Percentiles rank a stretch among this genome's conserved stretches.
Conservation (phyloP, 2,888 invertebrate genomes). For the Coelinius sp. region DNA sequence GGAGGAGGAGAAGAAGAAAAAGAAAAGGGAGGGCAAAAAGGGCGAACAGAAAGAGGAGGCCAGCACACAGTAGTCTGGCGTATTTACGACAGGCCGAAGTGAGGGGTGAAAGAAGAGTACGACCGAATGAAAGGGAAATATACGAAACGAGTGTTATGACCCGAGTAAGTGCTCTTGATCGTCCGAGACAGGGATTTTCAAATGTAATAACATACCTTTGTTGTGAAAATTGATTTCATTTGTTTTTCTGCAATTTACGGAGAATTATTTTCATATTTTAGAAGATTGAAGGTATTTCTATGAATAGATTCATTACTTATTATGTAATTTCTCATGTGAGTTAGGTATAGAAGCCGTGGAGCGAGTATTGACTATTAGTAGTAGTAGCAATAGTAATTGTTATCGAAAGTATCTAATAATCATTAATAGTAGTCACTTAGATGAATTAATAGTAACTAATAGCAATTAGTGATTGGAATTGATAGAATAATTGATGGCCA, state of each 20-base stretch:
- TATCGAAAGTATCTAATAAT: too few relatives aligned
- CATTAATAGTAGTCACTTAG: too few relatives aligned
- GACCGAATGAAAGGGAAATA: slow-evolving; percentile 57
- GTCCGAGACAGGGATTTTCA: slow-evolving; percentile 41
- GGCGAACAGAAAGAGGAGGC: slow-evolving; percentile 24
- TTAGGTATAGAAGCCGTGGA: too few relatives aligned
- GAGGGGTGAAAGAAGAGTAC: slow-evolving; percentile 42
- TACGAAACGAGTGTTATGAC: slow-evolving; percentile 63
- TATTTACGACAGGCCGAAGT: slow-evolving; percentile 63
- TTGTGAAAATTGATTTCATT: not conserved
- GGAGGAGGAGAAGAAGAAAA: not conserved
- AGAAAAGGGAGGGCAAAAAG: slow-evolving; percentile 5
- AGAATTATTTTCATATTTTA: too few relatives aligned
- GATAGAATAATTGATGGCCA: too few relatives aligned
- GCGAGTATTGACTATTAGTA: too few relatives aligned
- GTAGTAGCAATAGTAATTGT: too few relatives aligned
- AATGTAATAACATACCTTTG: slow-evolving; percentile 34
- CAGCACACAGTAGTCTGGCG: slow-evolving; percentile 49
- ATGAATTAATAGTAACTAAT: too few relatives aligned
- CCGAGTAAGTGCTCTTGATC: slow-evolving; percentile 64
- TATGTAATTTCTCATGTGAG: too few relatives aligned
- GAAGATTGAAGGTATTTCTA: too few relatives aligned
- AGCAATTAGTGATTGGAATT: too few relatives aligned
- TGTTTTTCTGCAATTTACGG: not conserved
- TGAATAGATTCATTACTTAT: too few relatives aligned